Base-by-base conservation (phyloP, 2,113 vertebrate species). In the Trematomus loennbergii region DNA sequence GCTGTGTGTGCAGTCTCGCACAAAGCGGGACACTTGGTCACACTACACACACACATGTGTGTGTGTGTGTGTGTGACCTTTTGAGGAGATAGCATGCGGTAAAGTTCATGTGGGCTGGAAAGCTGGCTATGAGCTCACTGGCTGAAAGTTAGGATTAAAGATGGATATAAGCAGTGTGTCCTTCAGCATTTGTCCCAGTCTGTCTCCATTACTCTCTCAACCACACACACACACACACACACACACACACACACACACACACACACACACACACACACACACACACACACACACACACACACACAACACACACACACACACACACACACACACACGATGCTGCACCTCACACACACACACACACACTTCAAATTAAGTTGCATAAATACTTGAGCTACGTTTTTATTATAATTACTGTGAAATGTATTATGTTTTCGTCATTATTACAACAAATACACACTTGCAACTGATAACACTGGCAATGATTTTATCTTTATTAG, bases 121-220 rank as follows among this genome's bases (percentile, higher is more conserved):
- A 84, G 50, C 64, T 63, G 75, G 33, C 67, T 18, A 43, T 79
- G 54, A 84, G 71, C 74, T 88, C 65, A 74, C 15, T 63, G 80
- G 40, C 62, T 80, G 80, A 88, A 72, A 62, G 64, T 79, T 63
- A 49, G 77, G 77, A 88, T 88, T 85, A 88, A 77, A 33, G 68
- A 73, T 48, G 40, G n/a, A 54, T 75, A 83, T 88, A 72, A 80
- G 70, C 63, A 72, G 53, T 55, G 73, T 81, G 81, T 77, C 81
- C 78, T 84, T 81, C 85, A 90, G 13, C 36, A 8, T 25, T n/a
- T 75, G 66, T 72, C 75, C 73, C 52, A 20, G 46, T 25, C 60
- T 36, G 62, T 55, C 29, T 78, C 48, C 53, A 22, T 40, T 40
- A 48, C 57, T 6, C 55, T 15, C 22, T 5, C 57, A n/a, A 11